Conservation (phyloP, 2,888 invertebrate species). For the Pocota personata region DNA sequence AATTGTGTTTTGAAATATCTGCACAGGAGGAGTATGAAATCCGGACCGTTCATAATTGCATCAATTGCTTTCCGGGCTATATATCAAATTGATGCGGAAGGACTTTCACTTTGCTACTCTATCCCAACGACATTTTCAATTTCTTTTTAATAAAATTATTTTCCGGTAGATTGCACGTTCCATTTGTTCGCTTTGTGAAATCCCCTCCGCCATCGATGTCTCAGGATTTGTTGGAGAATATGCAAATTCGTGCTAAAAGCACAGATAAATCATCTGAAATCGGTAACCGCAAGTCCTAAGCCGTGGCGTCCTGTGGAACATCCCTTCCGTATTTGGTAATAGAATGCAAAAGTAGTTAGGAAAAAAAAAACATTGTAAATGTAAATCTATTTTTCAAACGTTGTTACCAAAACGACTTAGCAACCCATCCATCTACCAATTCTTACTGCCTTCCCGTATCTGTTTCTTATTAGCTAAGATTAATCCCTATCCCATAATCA, state of each 20-base stretch:
- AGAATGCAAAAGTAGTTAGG: conserved; percentile 32
- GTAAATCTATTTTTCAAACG: conserved; percentile 69
- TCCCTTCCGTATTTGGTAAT: conserved; percentile 30
- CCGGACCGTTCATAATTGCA: not conserved
- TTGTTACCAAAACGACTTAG: conserved; percentile 52
- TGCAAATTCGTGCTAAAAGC: conserved; percentile 71
- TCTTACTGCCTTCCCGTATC: conserved; percentile 45
- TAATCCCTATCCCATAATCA: conserved; percentile 73
- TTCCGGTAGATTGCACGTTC: conserved; percentile 61
- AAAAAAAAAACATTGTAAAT: conserved; percentile 55
- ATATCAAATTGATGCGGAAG: not conserved
- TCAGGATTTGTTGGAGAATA: conserved; percentile 53
- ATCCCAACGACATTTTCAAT: conserved; percentile 57
- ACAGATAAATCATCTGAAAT: conserved; percentile 72
- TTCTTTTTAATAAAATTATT: conserved; percentile 71
- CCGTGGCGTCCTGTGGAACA: conserved; percentile 43
- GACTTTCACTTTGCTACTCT: not conserved
- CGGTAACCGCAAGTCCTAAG: conserved; percentile 64
- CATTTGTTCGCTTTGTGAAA: conserved; percentile 13
- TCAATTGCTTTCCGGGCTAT: not conserved
- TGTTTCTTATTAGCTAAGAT: conserved; percentile 74
- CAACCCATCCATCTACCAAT: conserved; percentile 41
- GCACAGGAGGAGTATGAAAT: too few relatives aligned
- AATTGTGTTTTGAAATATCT: too few relatives aligned
- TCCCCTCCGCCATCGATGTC: conserved; percentile 26